These are phyloP conservation scores for Tor tambroides DNA, from an alignment of 2,113 vertebrate genomes.

Conservation along the genomic window DNA sequence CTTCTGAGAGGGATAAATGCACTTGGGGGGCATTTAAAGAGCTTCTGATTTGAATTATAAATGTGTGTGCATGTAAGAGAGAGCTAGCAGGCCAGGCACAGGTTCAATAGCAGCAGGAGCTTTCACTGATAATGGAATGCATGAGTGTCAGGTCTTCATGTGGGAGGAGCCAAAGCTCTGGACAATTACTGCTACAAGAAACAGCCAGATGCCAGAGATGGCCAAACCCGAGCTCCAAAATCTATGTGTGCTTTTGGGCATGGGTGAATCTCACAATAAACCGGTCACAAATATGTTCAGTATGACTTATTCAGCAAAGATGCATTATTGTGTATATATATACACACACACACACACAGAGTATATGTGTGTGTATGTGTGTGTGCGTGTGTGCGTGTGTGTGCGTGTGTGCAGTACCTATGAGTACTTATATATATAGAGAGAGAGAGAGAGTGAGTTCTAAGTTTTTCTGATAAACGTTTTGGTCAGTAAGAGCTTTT, in stretches of 20 bases:
- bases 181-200: conserved; percentile 54
- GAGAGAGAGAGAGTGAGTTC: too few species aligned
- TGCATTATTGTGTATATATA: background rate
- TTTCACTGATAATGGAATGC: conserved; percentile 55
- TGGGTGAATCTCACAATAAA: background rate
- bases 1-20: conserved; percentile 48
- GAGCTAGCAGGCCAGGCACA: conserved; percentile 15
- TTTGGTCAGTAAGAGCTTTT: too few species aligned
- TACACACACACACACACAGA: background rate
- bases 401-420: too few species aligned
- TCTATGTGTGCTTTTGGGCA: conserved; percentile 13
- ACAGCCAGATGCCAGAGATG: conserved; percentile 46
- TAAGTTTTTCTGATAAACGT: too few species aligned
- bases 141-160: conserved; percentile 49
- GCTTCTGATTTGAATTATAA: conserved; percentile 53
- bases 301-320: background rate
- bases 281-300: background rate
- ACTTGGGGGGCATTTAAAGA: conserved; percentile 53
- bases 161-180: conserved; percentile 50
- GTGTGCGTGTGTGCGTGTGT: too few species aligned
- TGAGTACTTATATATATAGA: too few species aligned
- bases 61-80: conserved; percentile 37
- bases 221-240: conserved; percentile 31
- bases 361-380: background rate
- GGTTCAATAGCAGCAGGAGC: conserved; percentile 46